phyloP scores from a whole-genome alignment of 53 echinoderm and acorn worm species.

The Mesocentrotus franciscanus region DNA sequence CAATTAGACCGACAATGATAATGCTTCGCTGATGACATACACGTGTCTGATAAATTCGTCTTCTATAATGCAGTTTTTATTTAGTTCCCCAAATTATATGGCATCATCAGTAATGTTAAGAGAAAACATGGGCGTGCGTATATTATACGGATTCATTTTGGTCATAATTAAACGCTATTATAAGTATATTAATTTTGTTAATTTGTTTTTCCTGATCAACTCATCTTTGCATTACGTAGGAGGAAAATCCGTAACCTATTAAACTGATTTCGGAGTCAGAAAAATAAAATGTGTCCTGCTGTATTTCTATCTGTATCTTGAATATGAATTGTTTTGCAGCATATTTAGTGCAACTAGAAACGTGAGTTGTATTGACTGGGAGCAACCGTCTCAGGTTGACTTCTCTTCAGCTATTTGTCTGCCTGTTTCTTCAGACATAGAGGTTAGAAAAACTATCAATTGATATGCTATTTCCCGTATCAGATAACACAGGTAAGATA shows the following conservation, averaged over 20 bases:
- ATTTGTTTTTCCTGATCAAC: too few relatives aligned
- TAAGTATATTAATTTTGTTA: too few relatives aligned
- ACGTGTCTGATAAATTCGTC: neutral
- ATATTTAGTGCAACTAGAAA: neutral
- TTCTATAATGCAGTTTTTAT: too few relatives aligned
- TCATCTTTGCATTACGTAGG: too few relatives aligned
- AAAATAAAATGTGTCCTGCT: neutral
- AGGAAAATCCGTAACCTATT: neutral
- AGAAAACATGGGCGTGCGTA: too few relatives aligned
- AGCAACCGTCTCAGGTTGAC: constrained; percentile 1
- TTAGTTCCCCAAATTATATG: too few relatives aligned
- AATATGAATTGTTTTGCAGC: neutral
- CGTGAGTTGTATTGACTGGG: neutral
- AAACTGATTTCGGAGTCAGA: neutral
- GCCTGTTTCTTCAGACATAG: neutral
- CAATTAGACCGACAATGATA: neutral
- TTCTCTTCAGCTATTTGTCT: constrained; percentile 26
- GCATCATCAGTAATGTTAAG: too few relatives aligned
- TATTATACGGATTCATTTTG: too few relatives aligned
- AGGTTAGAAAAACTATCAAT: constrained; percentile 48
- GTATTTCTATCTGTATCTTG: neutral
- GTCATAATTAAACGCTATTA: too few relatives aligned
- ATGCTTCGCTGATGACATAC: neutral
- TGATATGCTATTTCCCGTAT: constrained; percentile 59
- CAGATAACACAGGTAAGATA: constrained; percentile 39